phyloP scores from a whole-genome alignment of 2,113 vertebrate genomes.

The Desmodus rotundus region DNA sequence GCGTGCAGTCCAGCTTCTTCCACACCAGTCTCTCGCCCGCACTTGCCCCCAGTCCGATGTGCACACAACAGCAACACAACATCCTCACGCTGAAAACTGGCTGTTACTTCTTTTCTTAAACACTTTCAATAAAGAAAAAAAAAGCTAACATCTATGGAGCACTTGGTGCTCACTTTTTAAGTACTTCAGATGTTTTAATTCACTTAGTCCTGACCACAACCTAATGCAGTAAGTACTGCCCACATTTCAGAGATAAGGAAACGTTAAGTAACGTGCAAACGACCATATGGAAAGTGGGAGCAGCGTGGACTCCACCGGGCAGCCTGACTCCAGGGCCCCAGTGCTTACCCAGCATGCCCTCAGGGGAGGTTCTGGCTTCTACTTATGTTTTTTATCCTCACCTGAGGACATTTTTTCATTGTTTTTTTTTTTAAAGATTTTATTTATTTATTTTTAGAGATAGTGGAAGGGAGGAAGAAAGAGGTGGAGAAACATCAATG shows the following conservation, averaged over 20 bases:
- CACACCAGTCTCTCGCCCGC: background rate
- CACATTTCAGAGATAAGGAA: background rate
- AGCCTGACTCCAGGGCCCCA: background rate
- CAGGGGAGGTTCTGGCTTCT: background rate
- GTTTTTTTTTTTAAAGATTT: too few relatives aligned
- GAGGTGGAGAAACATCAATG: too few relatives aligned
- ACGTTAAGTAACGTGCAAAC: background rate
- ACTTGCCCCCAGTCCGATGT: background rate
- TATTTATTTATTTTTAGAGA: too few relatives aligned
- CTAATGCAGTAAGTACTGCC: background rate
- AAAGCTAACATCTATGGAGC: background rate
- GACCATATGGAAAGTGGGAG: background rate
- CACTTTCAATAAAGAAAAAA: background rate
- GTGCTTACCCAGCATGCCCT: background rate
- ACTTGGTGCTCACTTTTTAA: background rate
- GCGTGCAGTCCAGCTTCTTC: background rate
- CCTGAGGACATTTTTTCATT: too few relatives aligned
- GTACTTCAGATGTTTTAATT: background rate
- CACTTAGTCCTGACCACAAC: background rate
- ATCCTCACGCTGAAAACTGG: background rate
- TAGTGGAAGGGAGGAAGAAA: too few relatives aligned
- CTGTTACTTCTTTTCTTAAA: background rate
- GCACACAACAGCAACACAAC: background rate
- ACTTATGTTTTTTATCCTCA: too few relatives aligned
- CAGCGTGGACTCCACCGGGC: background rate